Base-by-base conservation (phyloP, 2,113 vertebrate species). In the Cyphomyrus plagiostoma region DNA sequence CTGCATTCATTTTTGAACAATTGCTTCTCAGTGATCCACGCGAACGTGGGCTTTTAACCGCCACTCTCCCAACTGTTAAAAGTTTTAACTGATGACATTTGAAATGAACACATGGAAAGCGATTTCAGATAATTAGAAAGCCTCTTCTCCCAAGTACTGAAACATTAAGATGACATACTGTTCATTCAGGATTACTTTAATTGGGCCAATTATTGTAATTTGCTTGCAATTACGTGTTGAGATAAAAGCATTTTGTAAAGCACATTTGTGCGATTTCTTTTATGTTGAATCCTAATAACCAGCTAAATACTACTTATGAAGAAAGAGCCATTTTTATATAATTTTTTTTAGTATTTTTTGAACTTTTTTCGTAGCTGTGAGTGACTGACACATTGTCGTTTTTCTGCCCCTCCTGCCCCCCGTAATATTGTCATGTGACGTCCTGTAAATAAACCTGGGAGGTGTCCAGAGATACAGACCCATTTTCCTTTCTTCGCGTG, bases 141-240 rank as follows among this genome's bases (percentile, higher is more conserved):
- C 96, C 97, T 96, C 96, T 96, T 97, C 96, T 97, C 94, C 96
- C 97, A 97, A 97, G 96, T 96, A 96, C 94, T 95, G 95, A 96
- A 97, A 97, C 97, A 98, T 98, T 97, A 98, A 98, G 96, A 98
- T 98, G 97, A 98, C 96, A 97, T 96, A 97, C 96, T 97, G 96
- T 97, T 97, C 97, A 97, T 97, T 97, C 96, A 97, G 97, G 97
- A 98, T 98, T 98, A 97, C 97, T 98, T 98, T 98, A 98, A 99
- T 98, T 98, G 97, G 97, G 94, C 97, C 98, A 98, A 98, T 99
- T 99, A 99, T 98, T 99, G 97, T 98, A 97, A 98, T 98, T 99
- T 97, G 95, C 95, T 97, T 95, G 96, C 98, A 98, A 98, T 98
- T 98, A 98, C 96, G 95, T 96, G 94, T 96, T 93, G 95, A 96